Base-by-base conservation (phyloP, 2,888 invertebrate species). In the Eupithecia subfuscata region DNA sequence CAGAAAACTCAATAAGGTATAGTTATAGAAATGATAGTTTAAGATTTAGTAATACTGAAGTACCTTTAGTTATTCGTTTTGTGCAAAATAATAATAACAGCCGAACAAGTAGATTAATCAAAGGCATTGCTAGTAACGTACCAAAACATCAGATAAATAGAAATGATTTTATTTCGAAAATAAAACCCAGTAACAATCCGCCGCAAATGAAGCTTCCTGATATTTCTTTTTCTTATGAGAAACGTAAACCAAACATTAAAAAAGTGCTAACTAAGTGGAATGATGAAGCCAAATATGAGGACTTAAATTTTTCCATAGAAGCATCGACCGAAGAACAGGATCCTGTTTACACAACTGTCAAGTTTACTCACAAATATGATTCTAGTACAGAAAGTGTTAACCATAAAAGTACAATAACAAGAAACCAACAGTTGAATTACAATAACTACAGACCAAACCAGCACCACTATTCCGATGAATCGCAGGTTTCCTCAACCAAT, bases 251-350 rank as follows among this genome's bases (percentile, higher is more conserved):
- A n/a, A 78, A 85, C 12, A 95, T 94, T 37, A 90, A 86, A 87
- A 95, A 94, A 87, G 90, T 95, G 6, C 80, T 95, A 1, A 95
- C 95, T 0, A 95, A 95, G 88, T 95, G 95, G 95, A 92, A 91
- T 0, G 95, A 95, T 79, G 90, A 90, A 80, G 91, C 94, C 1
- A 94, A 93, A 81, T 87, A 90, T 68, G 91, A 93, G 67, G 93
- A 94, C 78, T 86, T 95, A 78, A 89, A 95, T 77, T 91, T 94
- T 79, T 89, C 91, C 73, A 89, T 89, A 65, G 95, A 95, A 81
- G 84, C 85, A 40, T 84, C 84, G 52, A 86, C 87, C 0, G 80
- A 82, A 48, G 88, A 87, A 80, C 80, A 78, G 30, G 82, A 85
- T 80, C 80, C 82, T 71, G 76, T 40, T 40, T 40, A 67, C 37